Base-by-base conservation (phyloP, 1,140 invertebrate genomes). In the Eufriesea mexicana region DNA sequence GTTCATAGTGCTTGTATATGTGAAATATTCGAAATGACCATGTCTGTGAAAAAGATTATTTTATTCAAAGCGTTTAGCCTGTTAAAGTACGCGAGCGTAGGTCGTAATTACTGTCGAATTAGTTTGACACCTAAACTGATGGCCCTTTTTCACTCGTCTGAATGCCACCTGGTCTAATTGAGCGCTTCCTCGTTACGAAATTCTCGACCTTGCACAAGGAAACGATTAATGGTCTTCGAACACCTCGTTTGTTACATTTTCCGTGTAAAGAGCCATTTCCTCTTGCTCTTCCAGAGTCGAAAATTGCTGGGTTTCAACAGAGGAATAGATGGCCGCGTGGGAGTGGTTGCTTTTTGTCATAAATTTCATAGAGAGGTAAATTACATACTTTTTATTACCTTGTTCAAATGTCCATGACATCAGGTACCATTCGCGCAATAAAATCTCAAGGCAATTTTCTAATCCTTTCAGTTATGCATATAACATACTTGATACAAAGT, bases 91-190 rank as follows among this genome's bases (percentile, higher is more conserved):
- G 20, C 9, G 62, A 64, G 62, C 42, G 64, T 66, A 66, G 64
- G 85, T 71, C 51, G 71, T 80, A 59, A 81, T 81, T 76, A 72
- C 14, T 8, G 25, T 28, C 57, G 23, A 28, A n/a, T 77, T 77
- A 75, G 54, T n/a, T n/a, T 54, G 28, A 76, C 23, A 59, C 28
- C 70, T 85, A 81, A 81, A 59, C 45, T 55, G 79, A 47, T 51
- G 5, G 49, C 18, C 59, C 72, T 77, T 86, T 76, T 57, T 51
- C 20, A 23, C 28, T 28, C 49, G n/a, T 25, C 25, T n/a, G 61
- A 64, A 71, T 23, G 28, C 25, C 62, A 57, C 70, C 61, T 78
- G 68, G 20, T 57, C 5, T n/a, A 74, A 82, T 84, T 68, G 74
- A 49, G 16, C 20, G 12, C 23, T 84, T 84, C 55, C 55, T 51